Evolutionary conservation across 37 sponge, comb jelly and placozoan species (phyloP), one percentile per base, ranked within the genome.

Genomic region (Agelas oroides): DNA sequence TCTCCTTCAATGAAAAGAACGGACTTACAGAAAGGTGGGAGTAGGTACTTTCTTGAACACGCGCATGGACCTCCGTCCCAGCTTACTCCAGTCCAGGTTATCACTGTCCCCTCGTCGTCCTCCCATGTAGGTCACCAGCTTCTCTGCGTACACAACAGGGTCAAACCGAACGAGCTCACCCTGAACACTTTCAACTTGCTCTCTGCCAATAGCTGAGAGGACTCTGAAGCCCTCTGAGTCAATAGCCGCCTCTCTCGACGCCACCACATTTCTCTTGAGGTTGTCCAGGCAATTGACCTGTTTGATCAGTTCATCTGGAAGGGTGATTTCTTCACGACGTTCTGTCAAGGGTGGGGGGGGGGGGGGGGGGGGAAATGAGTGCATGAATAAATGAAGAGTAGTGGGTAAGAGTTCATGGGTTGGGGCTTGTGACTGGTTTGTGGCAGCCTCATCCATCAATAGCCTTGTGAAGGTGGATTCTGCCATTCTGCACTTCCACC

Each of bases 231-330:
- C 71, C 23, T 90, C 84, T n/a, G 94, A 69, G 59, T 96, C 96
- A 32, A 92, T 67, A 24, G 88, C 96, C 16, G 90, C 94, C 70
- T 96, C 96, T 53, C 90, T 78, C 0, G 96, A 70, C 14, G 81
- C 73, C 0, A 82, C 76, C 30, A 96, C 91, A 18, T 77, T 23
- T 20, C 32, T 12, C 35, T 46, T 59, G 12, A 83, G 39, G 11
- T 41, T 73, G 71, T 89, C 38, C 5, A 76, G 65, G 0, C 34
- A 52, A 13, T 55, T 16, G 19, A 89, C 68, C 0, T 28, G 59
- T 54, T 77, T 56, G 0, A 89, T 53, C 8, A 89, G 77, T 12
- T 83, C 78, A 2, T 83, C 78, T 33, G 89, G 78, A 16, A 77
- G 18, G 27, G 54, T 66, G 8, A 89, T 76, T 23, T 82, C 89